Base-by-base conservation (phyloP, 2,888 invertebrate genomes). In the Stictocephala bisonia region DNA sequence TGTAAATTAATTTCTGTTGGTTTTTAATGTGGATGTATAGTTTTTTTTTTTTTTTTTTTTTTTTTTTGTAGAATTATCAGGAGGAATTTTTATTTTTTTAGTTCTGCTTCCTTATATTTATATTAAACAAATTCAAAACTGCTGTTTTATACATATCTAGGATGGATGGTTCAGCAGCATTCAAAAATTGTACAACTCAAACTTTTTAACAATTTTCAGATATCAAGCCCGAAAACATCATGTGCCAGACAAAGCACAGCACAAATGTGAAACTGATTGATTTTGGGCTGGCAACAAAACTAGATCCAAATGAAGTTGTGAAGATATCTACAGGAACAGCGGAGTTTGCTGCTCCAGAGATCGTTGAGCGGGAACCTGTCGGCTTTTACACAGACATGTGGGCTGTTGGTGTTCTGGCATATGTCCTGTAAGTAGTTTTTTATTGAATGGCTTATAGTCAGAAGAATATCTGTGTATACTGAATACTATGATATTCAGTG, bases 311-410 rank as follows among this genome's bases (percentile, higher is more conserved):
- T 85, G 97, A 99, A 83, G 92, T 97, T 24, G 99, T 99, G 2
- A 99, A 99, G 87, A 99, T 99, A 77, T 97, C 97, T 2, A 99
- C 99, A 0, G 99, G 99, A 74, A 99, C 99, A 0, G 99, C 99
- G 0, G 99, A 99, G 86, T 99, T 99, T 85, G 99, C 99, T 1
- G 98, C 99, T 48, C 99, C 99, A 0, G 99, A 99, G 88, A 97
- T 99, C 76, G 99, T 98, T 0, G 97, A 99, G 82, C 89, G 98
- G 15, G 98, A 99, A 84, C 96, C 99, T 0, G 99, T 99, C 75
- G 99, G 99, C 71, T 99, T 99, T 88, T 99, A 99, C 86, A 99
- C 99, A 0, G 99, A 99, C 84, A 99, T 99, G 99, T 99, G 99
- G 99, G 98, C 99, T 35, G 93, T 97, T 31, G 99, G 99, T 81